Percentiles rank a stretch among this genome's conserved stretches.
phyloP scores from a whole-genome alignment of 1,140 invertebrate species.

The Aphelenchoides besseyi region DNA sequence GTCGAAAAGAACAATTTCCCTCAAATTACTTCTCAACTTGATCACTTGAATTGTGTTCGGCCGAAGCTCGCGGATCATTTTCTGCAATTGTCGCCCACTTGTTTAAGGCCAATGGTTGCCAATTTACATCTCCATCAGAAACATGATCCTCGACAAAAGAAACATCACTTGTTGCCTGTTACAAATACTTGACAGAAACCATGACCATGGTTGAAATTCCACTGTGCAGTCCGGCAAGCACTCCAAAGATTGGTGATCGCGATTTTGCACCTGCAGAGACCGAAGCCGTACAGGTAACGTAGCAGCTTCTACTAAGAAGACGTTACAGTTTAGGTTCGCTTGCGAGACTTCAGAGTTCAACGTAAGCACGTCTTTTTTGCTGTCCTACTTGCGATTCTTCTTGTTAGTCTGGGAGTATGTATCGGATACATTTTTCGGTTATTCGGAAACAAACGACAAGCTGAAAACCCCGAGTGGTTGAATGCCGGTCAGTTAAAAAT shows the following conservation, averaged over 20 bases:
- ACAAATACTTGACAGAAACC: neutral
- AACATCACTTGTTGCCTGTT: too few species aligned
- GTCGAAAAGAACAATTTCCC: too few species aligned
- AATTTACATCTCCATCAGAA: neutral
- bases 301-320: too few species aligned
- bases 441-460: neutral
- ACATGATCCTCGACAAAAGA: neutral
- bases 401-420: neutral
- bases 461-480: neutral
- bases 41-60: too few species aligned
- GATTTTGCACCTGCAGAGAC: neutral
- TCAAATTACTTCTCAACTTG: too few species aligned
- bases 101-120: slow-evolving; percentile 1
- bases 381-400: neutral
- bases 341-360: slow-evolving; percentile 11
- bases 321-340: slow-evolving; percentile 19
- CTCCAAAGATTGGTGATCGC: neutral
- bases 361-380: slow-evolving; percentile 5
- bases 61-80: too few species aligned
- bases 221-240: slow-evolving; percentile 4
- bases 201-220: slow-evolving; percentile 12
- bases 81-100: neutral
- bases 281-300: neutral
- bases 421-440: neutral
- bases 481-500: neutral